Percentiles rank a stretch among this genome's conserved stretches.
Evolutionary conservation across 2,797 vertebrate genomes (phyloP).

Genomic region (Spheniscus humboldti): DNA sequence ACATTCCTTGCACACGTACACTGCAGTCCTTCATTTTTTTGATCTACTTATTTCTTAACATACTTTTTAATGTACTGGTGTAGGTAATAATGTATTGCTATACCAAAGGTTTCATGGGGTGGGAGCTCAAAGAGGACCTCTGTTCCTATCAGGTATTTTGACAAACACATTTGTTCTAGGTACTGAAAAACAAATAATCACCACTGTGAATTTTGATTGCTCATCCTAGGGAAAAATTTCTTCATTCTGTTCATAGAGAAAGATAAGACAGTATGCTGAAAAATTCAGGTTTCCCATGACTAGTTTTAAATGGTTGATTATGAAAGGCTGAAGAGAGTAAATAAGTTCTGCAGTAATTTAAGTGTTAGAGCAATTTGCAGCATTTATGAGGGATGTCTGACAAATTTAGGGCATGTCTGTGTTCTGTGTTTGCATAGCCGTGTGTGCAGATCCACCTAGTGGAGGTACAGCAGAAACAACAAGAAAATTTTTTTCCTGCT

Average conservation of each 20-base stretch:
- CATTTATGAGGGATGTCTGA: not conserved
- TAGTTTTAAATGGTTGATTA: not conserved
- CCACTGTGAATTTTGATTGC: not conserved
- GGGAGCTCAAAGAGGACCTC: not conserved
- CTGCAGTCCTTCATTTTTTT: not conserved
- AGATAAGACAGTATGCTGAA: not conserved
- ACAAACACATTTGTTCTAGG: not conserved
- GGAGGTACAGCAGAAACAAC: not conserved
- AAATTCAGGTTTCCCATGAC: not conserved
- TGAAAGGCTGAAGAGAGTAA: not conserved
- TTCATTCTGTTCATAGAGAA: not conserved
- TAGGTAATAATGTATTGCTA: not conserved
- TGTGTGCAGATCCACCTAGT: slow-evolving; percentile 55
- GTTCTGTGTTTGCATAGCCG: not conserved
- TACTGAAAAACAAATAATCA: not conserved
- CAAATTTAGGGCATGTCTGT: not conserved
- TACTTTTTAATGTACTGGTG: not conserved
- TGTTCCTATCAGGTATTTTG: not conserved
- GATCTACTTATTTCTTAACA: not conserved
- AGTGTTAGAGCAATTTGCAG: not conserved
- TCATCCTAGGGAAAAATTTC: not conserved
- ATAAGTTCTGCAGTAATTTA: not conserved
- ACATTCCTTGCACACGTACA: not conserved
- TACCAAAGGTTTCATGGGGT: not conserved
- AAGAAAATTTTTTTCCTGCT: not conserved